These are phyloP conservation scores for Pachydiplax longipennis DNA, from an alignment of 2,888 invertebrate species.

Conservation along the genomic window DNA sequence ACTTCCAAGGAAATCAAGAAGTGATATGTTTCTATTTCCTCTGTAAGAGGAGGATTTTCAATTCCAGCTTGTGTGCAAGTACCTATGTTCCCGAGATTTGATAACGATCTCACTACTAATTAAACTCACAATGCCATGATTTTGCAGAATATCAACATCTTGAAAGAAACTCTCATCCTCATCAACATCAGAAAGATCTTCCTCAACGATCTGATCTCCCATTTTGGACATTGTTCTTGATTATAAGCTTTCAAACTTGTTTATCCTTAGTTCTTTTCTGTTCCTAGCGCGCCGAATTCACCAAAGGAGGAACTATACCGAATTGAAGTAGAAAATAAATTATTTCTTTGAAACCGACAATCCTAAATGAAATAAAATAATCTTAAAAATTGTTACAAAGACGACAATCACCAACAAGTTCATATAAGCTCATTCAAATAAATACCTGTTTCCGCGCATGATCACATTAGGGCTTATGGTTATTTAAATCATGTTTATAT, in stretches of 20 bases:
- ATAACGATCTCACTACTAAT: background rate
- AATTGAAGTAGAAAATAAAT: background rate
- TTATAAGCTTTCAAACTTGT: background rate
- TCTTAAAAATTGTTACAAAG: no score
- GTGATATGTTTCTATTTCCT: no score
- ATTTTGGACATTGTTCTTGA: background rate
- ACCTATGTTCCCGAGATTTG: no score
- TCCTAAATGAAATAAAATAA: background rate
- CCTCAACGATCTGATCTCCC: slow-evolving; percentile 57
- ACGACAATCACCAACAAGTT: no score
- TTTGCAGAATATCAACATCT: slow-evolving; percentile 73
- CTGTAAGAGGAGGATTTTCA: no score
- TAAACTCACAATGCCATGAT: slow-evolving; percentile 65
- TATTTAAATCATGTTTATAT: no score
- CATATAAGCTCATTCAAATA: no score
- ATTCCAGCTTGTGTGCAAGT: no score
- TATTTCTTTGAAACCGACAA: background rate
- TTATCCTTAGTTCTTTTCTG: no score
- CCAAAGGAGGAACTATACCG: no score
- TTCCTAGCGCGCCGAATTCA: no score
- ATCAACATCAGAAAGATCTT: slow-evolving; percentile 61
- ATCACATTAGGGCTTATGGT: background rate
- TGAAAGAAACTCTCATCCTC: slow-evolving; percentile 76
- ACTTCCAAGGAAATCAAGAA: no score
- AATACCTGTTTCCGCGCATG: background rate